phyloP scores from a whole-genome alignment of 2,113 vertebrate genomes.

The Rhea americana region DNA sequence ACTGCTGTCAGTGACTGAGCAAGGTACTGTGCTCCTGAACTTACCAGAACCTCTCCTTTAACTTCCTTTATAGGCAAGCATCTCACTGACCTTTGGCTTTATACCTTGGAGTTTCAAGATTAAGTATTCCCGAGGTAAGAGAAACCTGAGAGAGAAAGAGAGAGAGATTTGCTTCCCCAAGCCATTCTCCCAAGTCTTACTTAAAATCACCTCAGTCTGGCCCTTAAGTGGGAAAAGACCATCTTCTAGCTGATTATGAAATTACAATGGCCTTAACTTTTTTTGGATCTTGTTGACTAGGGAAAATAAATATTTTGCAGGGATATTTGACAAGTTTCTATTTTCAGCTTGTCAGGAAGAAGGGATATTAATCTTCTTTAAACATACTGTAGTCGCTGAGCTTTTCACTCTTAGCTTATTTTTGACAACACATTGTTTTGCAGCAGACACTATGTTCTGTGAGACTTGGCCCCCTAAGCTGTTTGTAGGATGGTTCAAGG shows the following conservation, averaged over 20 bases:
- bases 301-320: neutral
- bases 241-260: neutral
- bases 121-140: constrained; percentile 67
- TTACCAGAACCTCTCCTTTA: constrained; percentile 68
- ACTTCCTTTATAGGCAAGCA: constrained; percentile 71
- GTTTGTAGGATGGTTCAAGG: neutral
- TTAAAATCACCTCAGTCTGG: constrained; percentile 14
- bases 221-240: neutral
- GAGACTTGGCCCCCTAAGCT: neutral
- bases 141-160: constrained; percentile 44
- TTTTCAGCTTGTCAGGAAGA: neutral
- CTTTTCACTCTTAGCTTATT: neutral
- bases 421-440: neutral
- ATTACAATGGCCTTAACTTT: neutral
- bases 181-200: neutral
- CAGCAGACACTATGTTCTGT: neutral
- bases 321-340: neutral
- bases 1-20: constrained; percentile 59
- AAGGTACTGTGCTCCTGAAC: constrained; percentile 59
- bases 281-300: neutral
- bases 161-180: constrained; percentile 23
- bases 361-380: neutral
- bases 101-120: constrained; percentile 65
- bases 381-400: neutral
- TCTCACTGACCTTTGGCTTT: constrained; percentile 68